Evolutionary conservation across 2,113 vertebrate genomes (phyloP), one percentile per base, ranked within the genome.

Genomic region (Lamprotornis superbus): DNA sequence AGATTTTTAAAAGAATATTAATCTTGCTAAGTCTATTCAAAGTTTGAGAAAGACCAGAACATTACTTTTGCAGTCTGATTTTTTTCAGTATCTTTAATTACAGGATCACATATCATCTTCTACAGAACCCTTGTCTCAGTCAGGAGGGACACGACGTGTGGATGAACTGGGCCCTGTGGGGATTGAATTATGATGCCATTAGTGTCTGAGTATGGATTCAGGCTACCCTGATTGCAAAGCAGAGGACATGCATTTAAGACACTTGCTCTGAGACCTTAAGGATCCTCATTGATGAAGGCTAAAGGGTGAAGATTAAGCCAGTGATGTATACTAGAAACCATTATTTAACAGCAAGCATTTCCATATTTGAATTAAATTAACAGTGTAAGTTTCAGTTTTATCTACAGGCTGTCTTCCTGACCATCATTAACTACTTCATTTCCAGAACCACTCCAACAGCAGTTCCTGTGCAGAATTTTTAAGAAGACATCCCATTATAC

Each of bases 291-390:
- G 47, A 42, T 28, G 47, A 70, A 93, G 39, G 83, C n/a, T 86
- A 57, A 91, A 87, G 50, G 84, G 23, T 83, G 73, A 94, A 92
- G 71, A 83, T 70, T 70, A 78, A 81, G 60, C 12, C 39, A 88
- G 55, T 0, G 5, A 78, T 56, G 37, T 64, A 42, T 22, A 79
- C 64, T 56, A 91, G 46, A 75, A 61, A 85, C 47, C 49, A 74
- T 77, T 67, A 61, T 55, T 95, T 89, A 90, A 74, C 15, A 90
- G 67, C 73, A 93, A 92, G 89, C 35, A 95, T 53, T 82, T 53
- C 52, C 77, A 78, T 90, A 90, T 78, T 83, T 89, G 50, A 92
- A 93, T 92, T 90, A 83, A 83, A 92, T 90, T 63, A 90, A 89
- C 30, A 27, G 56, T 63, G 35, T 52, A n/a, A 42, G 33, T 87